Evolutionary conservation across 2,797 vertebrate genomes (phyloP), one percentile per base, ranked within the genome.

Genomic region (Paratrypauchen microcephalus): DNA sequence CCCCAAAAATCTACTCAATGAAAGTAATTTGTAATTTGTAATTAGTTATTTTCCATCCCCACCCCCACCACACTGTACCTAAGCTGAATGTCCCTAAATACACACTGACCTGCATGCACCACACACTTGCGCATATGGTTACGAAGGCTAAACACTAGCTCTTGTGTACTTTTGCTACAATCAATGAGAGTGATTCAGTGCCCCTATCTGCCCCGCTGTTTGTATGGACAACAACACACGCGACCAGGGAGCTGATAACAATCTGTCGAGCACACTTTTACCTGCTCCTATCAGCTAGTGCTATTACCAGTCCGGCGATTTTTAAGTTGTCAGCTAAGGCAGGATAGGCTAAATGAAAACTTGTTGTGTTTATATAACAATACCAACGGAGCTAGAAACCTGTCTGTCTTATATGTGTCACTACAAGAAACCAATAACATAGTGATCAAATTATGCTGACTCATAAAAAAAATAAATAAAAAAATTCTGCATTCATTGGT

Each of bases 221-320:
- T 92, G 81, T 79, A 81, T 71, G 88, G 66, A 84, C 75, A 91
- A 89, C 85, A 90, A 26, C 77, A 69, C 60, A 69, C 23, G n/a
- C 74, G 55, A 68, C 72, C 45, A 66, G 50, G 21, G 4, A 15
- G 69, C 82, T 72, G 86, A 90, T 92, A 87, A 86, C 66, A 69
- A 90, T 87, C 89, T 78, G 79, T 75, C 68, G 65, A 69, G 63
- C 26, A 72, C 15, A 16, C 80, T 75, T 70, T 83, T 74, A 83
- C 84, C 79, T 80, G 81, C 71, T 24, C 3, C 30, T 45, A 45
- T 30, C 59, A 56, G 55, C 36, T 32, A 21, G 6, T 65, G 69
- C 59, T n/a, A 68, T 58, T 47, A 52, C 23, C 62, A 71, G 73
- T 69, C 47, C 67, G 56, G 63, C 62, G 54, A 59, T 72, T 23